Conservation (phyloP, 2,113 vertebrate genomes). For the Orthochromis indermauri region DNA sequence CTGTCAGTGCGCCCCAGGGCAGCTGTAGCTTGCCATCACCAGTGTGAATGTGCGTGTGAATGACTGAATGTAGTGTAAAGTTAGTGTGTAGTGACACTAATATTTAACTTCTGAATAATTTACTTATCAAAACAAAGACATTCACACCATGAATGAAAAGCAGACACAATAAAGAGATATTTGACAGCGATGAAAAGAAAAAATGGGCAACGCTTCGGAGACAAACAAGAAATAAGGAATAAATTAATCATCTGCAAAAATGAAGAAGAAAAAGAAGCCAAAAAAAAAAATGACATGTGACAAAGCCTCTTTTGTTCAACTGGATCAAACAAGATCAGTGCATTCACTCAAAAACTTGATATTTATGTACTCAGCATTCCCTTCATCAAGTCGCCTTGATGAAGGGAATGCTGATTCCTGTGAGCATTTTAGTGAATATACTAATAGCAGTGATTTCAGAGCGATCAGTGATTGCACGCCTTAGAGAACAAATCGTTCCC, state of each 20-base stretch:
- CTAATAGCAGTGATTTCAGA: not conserved
- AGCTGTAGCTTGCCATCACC: too few species aligned
- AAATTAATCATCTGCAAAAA: not conserved
- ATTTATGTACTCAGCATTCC: accelerated
- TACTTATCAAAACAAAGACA: too few species aligned
- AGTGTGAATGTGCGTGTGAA: too few species aligned
- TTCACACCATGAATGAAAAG: too few species aligned
- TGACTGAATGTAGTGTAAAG: too few species aligned
- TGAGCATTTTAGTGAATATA: not conserved
- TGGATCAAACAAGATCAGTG: not conserved
- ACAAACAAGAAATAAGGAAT: not conserved
- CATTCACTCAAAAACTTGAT: not conserved
- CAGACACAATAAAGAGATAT: too few species aligned
- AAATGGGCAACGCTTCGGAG: not conserved
- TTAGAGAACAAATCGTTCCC: not conserved
- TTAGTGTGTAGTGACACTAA: too few species aligned
- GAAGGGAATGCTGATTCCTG: not conserved
- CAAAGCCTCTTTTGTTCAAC: not conserved
- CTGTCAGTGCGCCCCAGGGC: too few species aligned
- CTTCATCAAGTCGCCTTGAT: not conserved
- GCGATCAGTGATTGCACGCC: accelerated
- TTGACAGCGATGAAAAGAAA: too few species aligned
- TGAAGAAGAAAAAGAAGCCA: not conserved
- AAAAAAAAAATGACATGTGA: not conserved
- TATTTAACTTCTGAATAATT: too few species aligned